Evolutionary conservation across 2,888 invertebrate genomes (phyloP).

Genomic region (Acholoe squamosa): DNA sequence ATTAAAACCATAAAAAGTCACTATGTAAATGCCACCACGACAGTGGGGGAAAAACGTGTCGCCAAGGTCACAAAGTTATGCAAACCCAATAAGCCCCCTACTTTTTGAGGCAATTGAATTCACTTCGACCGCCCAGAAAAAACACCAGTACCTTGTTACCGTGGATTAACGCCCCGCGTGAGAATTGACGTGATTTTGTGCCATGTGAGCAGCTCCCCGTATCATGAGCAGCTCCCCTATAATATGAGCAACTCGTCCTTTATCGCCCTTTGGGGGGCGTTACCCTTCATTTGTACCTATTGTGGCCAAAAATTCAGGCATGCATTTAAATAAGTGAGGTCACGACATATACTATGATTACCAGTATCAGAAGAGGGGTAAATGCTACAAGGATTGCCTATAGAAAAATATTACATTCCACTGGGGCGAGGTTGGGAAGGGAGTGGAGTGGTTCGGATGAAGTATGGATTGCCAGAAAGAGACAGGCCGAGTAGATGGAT

Average conservation of each 20-base stretch:
- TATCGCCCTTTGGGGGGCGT: no score
- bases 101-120: slow-evolving; percentile 45
- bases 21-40: slow-evolving; percentile 32
- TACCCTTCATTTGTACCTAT: no score
- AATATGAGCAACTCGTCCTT: neutral
- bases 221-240: neutral
- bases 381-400: neutral
- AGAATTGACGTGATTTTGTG: slow-evolving; percentile 27
- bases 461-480: neutral
- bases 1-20: neutral
- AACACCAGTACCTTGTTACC: neutral
- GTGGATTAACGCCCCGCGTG: neutral
- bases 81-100: neutral
- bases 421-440: neutral
- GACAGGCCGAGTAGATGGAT: neutral
- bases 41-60: neutral
- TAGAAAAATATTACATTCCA: neutral
- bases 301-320: neutral
- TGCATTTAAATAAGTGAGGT: neutral
- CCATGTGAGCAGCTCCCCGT: neutral
- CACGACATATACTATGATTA: neutral
- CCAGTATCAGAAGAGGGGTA: neutral
- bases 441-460: neutral
- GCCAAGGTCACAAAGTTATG: slow-evolving; percentile 28
- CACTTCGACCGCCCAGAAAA: neutral